These are phyloP conservation scores for Lasioglossum morio DNA, from an alignment of 2,888 invertebrate genomes.

Conservation along the genomic window DNA sequence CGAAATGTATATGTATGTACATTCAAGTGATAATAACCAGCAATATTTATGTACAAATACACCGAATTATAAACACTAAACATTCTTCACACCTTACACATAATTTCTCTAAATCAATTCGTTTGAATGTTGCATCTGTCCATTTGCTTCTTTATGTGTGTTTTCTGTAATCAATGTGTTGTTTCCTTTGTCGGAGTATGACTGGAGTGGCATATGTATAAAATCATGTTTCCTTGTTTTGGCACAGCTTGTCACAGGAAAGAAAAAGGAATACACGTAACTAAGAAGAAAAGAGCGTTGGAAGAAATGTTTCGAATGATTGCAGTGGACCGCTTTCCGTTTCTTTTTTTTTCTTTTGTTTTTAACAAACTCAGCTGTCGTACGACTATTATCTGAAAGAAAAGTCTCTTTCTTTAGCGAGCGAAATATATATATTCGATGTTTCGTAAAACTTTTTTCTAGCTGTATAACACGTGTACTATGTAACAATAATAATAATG, in stretches of 20 bases:
- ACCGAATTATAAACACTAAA: constrained; percentile 82
- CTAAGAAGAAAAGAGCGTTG: constrained; percentile 34
- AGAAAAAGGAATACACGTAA: constrained; percentile 49
- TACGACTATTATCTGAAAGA: constrained; percentile 18
- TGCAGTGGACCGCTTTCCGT: background rate
- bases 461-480: constrained; percentile 66
- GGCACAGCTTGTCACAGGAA: constrained; percentile 56
- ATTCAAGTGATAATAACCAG: constrained; percentile 81
- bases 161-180: constrained; percentile 9
- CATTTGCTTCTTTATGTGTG: constrained; percentile 13
- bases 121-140: constrained; percentile 52
- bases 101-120: constrained; percentile 73
- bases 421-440: constrained; percentile 61
- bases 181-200: constrained; percentile 14
- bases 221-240: constrained; percentile 51
- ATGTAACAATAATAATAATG: constrained; percentile 62
- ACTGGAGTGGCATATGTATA: constrained; percentile 49
- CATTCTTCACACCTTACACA: constrained; percentile 75
- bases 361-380: constrained; percentile 10
- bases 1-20: constrained; percentile 82
- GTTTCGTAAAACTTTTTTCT: constrained; percentile 54
- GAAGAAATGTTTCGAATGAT: constrained; percentile 59
- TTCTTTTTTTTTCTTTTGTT: background rate
- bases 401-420: constrained; percentile 26
- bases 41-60: constrained; percentile 82